These are phyloP conservation scores for Epinephelus malabaricus DNA, from an alignment of 2,797 vertebrate genomes.

Conservation along the genomic window DNA sequence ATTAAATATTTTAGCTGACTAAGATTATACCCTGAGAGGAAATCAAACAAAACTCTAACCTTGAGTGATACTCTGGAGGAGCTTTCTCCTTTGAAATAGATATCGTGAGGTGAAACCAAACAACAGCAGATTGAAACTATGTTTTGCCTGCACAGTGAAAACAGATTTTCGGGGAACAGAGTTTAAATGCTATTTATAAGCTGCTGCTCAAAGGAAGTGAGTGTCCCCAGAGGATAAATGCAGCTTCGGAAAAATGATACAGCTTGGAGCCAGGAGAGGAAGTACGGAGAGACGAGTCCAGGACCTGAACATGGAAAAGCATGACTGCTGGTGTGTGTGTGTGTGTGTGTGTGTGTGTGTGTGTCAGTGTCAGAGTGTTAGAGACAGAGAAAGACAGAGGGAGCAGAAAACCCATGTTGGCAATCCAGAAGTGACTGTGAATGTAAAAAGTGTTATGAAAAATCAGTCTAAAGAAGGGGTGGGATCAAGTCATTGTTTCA, in stretches of 20 bases:
- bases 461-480: neutral
- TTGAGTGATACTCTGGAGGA: slow-evolving; percentile 53
- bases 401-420: slow-evolving; percentile 13
- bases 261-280: slow-evolving; percentile 86
- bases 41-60: slow-evolving; percentile 70
- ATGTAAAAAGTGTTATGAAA: slow-evolving; percentile 10
- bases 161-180: slow-evolving; percentile 81
- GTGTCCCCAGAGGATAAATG: slow-evolving; percentile 84
- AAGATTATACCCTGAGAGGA: slow-evolving; percentile 59
- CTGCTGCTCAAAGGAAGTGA: slow-evolving; percentile 85
- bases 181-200: slow-evolving; percentile 87
- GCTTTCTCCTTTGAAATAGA: slow-evolving; percentile 78
- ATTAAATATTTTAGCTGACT: slow-evolving; percentile 73
- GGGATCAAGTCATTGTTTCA: too few relatives aligned
- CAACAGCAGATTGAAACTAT: slow-evolving; percentile 70
- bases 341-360: slow-evolving; percentile 21
- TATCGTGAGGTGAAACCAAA: slow-evolving; percentile 71
- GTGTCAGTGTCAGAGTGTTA: slow-evolving; percentile 24
- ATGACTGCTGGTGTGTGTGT: slow-evolving; percentile 64
- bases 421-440: slow-evolving; percentile 9
- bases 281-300: slow-evolving; percentile 76
- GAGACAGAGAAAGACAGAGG: slow-evolving; percentile 33
- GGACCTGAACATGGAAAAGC: slow-evolving; percentile 84
- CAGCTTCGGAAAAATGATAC: slow-evolving; percentile 88
- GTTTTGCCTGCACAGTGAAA: slow-evolving; percentile 85